Evolutionary conservation across 2,888 invertebrate species (phyloP), one percentile per base, ranked within the genome.

Genomic region (Listrodromus nycthemerus): DNA sequence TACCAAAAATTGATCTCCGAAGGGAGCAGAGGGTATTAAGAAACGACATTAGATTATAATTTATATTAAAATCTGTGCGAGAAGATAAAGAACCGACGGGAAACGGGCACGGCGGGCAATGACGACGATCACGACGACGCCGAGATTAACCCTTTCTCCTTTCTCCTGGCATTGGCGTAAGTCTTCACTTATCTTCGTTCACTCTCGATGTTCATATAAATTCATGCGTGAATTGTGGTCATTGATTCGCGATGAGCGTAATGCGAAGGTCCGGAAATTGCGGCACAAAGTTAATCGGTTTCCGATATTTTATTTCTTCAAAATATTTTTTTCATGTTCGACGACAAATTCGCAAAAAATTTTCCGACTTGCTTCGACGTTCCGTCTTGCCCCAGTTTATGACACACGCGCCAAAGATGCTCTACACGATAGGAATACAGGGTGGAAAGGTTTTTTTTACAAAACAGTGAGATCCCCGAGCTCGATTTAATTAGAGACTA

Each of bases 21-120:
- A 67, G 19, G 50, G 70, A 71, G 75, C 75, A 65, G 45, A 86
- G 89, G 91, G 91, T 92, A 93, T 92, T 92, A 93, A 92, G 92
- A 92, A 93, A 93, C 89, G 91, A 92, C 92, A 92, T 92, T 92
- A 93, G 93, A 92, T 93, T 93, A 92, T 93, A 93, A 93, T 93
- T 93, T 93, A 93, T 93, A 93, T 93, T 93, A 92, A 93, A 93
- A 93, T 93, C 92, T 91, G 92, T 91, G 92, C 92, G 88, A 90
- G 89, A 89, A 92, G 92, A 93, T 93, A 92, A 92, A 93, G 92
- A 92, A 79, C 66, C 66, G 69, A 52, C 33, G 73, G 52, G 58
- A 37, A 70, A 41, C 16, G 65, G 41, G 65, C 37, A 73, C 78
- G 78, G 78, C 66, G 73, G 27, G 37, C 52, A 75, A 79, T 79